These are phyloP conservation scores for Tragulus kanchil DNA, from an alignment of 2,113 vertebrate genomes.

Conservation along the genomic window DNA sequence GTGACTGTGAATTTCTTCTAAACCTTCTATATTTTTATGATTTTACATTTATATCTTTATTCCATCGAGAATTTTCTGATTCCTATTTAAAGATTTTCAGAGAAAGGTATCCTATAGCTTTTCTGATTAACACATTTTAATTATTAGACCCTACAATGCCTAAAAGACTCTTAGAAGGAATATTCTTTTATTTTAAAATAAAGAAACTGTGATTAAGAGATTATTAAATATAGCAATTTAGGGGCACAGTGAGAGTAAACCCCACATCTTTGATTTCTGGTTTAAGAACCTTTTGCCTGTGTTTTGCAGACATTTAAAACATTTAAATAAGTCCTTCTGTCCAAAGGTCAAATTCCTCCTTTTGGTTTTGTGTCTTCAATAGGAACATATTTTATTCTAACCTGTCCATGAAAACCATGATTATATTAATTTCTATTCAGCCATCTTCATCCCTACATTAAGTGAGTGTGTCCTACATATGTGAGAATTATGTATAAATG, in stretches of 20 bases:
- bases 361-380: not conserved
- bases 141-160: not conserved
- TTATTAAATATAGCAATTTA: not conserved
- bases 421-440: not conserved
- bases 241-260: not conserved
- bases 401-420: not conserved
- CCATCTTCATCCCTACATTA: not conserved
- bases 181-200: not conserved
- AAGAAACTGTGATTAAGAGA: not conserved
- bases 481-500: not conserved
- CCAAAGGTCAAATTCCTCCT: not conserved
- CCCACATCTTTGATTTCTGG: not conserved
- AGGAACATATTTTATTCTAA: not conserved
- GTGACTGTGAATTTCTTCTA: not conserved
- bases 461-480: not conserved
- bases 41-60: conserved; percentile 46
- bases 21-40: not conserved
- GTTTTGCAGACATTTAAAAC: not conserved
- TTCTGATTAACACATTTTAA: not conserved
- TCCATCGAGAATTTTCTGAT: conserved; percentile 11
- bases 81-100: conserved; percentile 28
- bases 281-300: not conserved
- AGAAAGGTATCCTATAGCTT: not conserved
- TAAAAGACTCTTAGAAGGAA: conserved; percentile 22
- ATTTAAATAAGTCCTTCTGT: not conserved